phyloP scores from a whole-genome alignment of 2,113 vertebrate species.

The Onychostoma macrolepis region DNA sequence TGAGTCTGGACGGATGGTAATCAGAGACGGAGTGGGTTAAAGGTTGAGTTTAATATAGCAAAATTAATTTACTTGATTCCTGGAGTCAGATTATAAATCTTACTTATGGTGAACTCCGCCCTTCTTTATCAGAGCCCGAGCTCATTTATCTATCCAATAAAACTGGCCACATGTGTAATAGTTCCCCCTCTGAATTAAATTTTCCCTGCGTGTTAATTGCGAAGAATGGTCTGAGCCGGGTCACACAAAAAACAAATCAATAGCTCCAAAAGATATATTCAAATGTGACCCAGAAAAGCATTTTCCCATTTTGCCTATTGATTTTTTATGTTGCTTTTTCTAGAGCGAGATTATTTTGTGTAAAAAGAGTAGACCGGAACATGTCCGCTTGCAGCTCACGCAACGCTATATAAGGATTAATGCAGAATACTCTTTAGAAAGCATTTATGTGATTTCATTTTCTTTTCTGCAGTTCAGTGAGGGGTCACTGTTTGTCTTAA shows the following conservation, averaged over 20 bases:
- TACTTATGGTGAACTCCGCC: conserved; percentile 60
- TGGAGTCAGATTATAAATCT: conserved; percentile 63
- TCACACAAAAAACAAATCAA: conserved; percentile 78
- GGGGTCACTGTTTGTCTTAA: conserved; percentile 67
- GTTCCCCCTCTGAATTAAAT: conserved; percentile 59
- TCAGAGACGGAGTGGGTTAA: conserved; percentile 65
- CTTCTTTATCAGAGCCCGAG: conserved; percentile 58
- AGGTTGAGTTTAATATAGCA: conserved; percentile 71
- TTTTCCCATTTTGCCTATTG: conserved; percentile 76
- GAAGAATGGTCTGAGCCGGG: conserved; percentile 73
- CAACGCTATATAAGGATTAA: conserved; percentile 66
- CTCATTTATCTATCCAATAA: conserved; percentile 61
- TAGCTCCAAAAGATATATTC: conserved; percentile 79
- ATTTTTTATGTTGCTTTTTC: conserved; percentile 70
- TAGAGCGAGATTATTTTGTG: conserved; percentile 63
- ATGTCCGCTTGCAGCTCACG: conserved; percentile 70
- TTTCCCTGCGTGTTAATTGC: conserved; percentile 76
- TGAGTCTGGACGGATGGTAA: conserved; percentile 59
- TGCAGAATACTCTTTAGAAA: conserved; percentile 71
- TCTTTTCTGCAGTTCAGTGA: conserved; percentile 58
- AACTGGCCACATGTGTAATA: conserved; percentile 63
- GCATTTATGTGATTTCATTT: conserved; percentile 74
- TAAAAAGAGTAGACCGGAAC: conserved; percentile 68
- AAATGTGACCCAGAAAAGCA: conserved; percentile 80
- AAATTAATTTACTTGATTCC: conserved; percentile 71